These are phyloP conservation scores for Acanthacorydalis orientalis DNA, from an alignment of 2,888 invertebrate genomes.

Conservation along the genomic window DNA sequence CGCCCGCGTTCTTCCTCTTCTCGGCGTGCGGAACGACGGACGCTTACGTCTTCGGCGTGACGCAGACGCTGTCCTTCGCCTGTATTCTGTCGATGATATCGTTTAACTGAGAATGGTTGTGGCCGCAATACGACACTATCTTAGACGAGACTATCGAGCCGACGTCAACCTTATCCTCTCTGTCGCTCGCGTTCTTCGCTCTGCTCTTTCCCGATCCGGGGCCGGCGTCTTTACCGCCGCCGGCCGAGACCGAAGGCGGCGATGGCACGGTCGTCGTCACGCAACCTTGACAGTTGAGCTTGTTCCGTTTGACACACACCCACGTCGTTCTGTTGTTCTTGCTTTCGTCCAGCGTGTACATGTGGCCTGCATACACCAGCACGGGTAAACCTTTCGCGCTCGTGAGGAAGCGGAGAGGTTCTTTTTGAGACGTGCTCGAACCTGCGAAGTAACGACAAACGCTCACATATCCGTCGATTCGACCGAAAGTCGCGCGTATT, in stretches of 20 bases:
- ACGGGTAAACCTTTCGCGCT: constrained; percentile 4
- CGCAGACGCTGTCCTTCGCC: constrained; percentile 4
- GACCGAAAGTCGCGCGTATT: no score
- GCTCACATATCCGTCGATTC: no score
- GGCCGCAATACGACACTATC: constrained; percentile 5
- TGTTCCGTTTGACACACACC: constrained; percentile 4
- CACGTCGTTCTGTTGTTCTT: constrained; percentile 3
- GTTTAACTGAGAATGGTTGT: constrained; percentile 4
- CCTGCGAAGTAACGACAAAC: not conserved
- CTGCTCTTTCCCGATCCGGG: not conserved
- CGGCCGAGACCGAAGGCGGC: not conserved
- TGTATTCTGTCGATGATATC: constrained; percentile 6
- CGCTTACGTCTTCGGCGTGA: constrained; percentile 3
- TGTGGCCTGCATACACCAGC: constrained; percentile 5
- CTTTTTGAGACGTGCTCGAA: not conserved
- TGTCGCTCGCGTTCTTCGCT: not conserved
- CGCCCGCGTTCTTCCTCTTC: no score
- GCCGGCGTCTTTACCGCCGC: not conserved
- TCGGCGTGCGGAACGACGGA: not conserved
- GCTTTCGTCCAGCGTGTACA: constrained; percentile 4
- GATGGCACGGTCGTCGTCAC: constrained; percentile 2
- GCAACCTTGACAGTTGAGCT: constrained; percentile 4
- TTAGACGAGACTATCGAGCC: not conserved
- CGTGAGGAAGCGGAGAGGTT: constrained; percentile 5
- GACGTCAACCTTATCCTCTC: not conserved